A percentile compares a stretch with the other conserved stretches of the same genome.
phyloP scores from a whole-genome alignment of 2,888 invertebrate species.

The Hymenopus coronatus region DNA sequence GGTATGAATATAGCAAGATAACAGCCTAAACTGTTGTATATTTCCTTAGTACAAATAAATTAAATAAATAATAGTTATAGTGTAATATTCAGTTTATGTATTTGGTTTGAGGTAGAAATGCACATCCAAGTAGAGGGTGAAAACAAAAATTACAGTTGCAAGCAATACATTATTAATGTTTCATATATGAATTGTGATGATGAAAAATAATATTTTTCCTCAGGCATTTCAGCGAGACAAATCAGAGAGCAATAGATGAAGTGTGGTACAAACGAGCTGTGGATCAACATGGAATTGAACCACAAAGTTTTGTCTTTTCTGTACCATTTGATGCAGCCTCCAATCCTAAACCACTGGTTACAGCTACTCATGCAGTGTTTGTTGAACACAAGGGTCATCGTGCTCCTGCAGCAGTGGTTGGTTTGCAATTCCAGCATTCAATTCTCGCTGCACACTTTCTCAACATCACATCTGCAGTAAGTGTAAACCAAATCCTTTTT shows the following conservation, averaged over 20 bases:
- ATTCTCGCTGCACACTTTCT: conserved; percentile 80
- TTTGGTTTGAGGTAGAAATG: no score
- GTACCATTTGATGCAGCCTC: conserved; percentile 73
- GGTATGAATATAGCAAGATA: no score
- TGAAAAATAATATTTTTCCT: not conserved
- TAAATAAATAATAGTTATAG: no score
- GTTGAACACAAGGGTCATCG: conserved; percentile 78
- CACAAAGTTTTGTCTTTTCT: conserved; percentile 88
- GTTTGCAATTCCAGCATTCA: conserved; percentile 81
- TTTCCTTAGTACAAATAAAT: no score
- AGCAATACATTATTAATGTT: no score
- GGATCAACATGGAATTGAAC: conserved; percentile 81
- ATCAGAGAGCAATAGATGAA: conserved; percentile 79
- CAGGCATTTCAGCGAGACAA: conserved; percentile 79
- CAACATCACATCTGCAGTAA: conserved; percentile 84
- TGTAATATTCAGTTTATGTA: no score
- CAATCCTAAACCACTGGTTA: conserved; percentile 63
- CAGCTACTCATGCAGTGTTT: conserved; percentile 89
- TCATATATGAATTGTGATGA: not conserved
- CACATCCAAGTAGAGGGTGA: no score
- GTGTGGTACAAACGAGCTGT: conserved; percentile 90
- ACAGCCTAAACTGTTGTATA: no score
- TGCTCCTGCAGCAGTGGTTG: conserved; percentile 90
- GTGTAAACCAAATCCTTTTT: conserved; percentile 33
- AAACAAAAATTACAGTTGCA: no score